Conservation (phyloP, 1,140 invertebrate species). For the Lasioglossum albipes region DNA sequence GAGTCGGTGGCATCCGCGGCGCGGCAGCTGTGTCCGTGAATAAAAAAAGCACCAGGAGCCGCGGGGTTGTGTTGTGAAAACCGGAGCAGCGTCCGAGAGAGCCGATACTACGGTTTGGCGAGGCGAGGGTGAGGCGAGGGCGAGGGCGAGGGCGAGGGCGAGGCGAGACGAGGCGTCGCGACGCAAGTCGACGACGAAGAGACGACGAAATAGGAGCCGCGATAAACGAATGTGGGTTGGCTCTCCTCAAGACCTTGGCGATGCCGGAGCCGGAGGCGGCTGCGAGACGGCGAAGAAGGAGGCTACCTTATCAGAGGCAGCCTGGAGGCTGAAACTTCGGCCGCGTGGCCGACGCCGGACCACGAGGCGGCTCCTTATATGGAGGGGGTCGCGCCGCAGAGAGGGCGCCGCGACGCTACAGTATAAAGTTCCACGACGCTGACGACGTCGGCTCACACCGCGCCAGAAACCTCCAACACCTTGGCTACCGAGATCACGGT, state of each 20-base stretch:
- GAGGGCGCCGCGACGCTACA: slow-evolving; percentile 65
- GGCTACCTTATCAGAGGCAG: slow-evolving; percentile 40
- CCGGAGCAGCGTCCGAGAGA: slow-evolving; percentile 12
- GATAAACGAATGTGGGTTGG: slow-evolving; percentile 38
- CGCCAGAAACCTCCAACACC: slow-evolving; percentile 18
- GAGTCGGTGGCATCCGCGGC: neutral
- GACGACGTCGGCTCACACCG: slow-evolving; percentile 29
- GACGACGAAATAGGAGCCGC: slow-evolving; percentile 47
- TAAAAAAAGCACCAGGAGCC: slow-evolving; percentile 34
- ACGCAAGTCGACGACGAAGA: too few relatives aligned
- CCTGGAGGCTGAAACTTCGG: slow-evolving; percentile 33
- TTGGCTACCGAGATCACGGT: neutral
- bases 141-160: too few relatives aligned
- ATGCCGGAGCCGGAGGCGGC: slow-evolving; percentile 1
- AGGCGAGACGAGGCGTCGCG: too few relatives aligned
- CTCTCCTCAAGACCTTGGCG: slow-evolving; percentile 29
- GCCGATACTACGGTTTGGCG: too few relatives aligned
- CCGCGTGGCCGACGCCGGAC: slow-evolving; percentile 41
- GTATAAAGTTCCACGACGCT: slow-evolving; percentile 70
- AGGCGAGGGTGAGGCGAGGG: too few relatives aligned
- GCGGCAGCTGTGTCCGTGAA: slow-evolving; percentile 43
- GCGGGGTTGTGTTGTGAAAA: slow-evolving; percentile 26
- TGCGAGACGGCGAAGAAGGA: slow-evolving; percentile 16
- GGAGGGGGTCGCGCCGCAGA: slow-evolving; percentile 64
- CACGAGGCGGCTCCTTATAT: slow-evolving; percentile 73